Base-by-base conservation (phyloP, 1,140 invertebrate species). In the Zaprionus taronus region DNA sequence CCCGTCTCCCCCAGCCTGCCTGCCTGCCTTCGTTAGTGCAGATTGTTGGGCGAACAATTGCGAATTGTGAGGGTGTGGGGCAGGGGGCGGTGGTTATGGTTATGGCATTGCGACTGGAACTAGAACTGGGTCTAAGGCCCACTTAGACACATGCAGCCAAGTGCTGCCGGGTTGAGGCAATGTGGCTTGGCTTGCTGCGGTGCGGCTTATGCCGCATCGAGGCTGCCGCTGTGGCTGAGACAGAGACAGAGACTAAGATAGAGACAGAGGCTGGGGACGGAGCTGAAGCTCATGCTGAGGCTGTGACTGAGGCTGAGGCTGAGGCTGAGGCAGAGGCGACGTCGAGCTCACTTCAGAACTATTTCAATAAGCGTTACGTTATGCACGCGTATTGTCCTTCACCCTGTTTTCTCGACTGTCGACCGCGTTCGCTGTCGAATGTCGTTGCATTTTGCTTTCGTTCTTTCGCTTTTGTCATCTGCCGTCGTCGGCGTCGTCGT, bases 281-380 rank as follows among this genome's bases (percentile, higher is more conserved):
- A 26, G 24, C 9, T 22, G 20, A 22, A 20, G 20, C 11, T 15
- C 11, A 22, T 2, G 57, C 17, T 58, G 36, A 41, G 7, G 47
- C 6, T 51, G 17, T 1, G 4, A 41, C 41, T 64, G 28, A 34
- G 4, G 49, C 47, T 56, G 31, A 1, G 5, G 51, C 57, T 56
- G 58, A 38, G 31, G 26, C 26, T 17, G 49, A 72, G 53, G 58
- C 67, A 65, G 62, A 78, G 57, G 57, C 84, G 78, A 73, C 76
- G 79, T 75, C 72, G 84, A 79, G 87, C 81, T 89, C 85, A 90
- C 85, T 89, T 89, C 72, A 90, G 79, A 89, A 89, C 85, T 89
- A 89, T 89, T 89, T 89, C 85, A 89, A 89, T 89, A 90, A 89
- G 79, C 85, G 85, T 85, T 84, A 81, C 80, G 85, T 56, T 77